These are phyloP conservation scores for Siniperca knerii DNA, from an alignment of 2,113 vertebrate genomes.

Conservation along the genomic window DNA sequence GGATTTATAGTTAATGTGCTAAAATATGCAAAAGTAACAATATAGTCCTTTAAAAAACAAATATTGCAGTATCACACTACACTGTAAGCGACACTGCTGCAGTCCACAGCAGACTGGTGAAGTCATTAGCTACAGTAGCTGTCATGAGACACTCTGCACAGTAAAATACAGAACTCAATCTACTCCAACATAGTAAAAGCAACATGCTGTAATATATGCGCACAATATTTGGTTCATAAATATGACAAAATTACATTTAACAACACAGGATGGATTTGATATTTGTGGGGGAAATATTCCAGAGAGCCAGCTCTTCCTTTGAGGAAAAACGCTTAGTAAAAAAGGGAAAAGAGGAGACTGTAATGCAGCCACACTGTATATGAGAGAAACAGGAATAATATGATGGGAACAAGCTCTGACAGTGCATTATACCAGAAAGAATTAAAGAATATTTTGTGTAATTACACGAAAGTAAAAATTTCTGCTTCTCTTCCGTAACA, in stretches of 20 bases:
- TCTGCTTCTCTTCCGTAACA: constrained; percentile 53
- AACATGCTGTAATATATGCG: constrained; percentile 38
- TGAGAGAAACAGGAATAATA: constrained; percentile 26
- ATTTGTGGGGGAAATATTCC: constrained; percentile 34
- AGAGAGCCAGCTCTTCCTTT: constrained; percentile 13
- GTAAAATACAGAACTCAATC: constrained; percentile 51
- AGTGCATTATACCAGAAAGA: constrained; percentile 28
- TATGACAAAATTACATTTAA: constrained; percentile 45
- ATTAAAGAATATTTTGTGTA: constrained; percentile 47
- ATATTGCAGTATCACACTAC: constrained; percentile 26
- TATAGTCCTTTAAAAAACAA: constrained; percentile 17
- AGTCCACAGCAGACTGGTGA: constrained; percentile 52
- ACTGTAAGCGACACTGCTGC: constrained; percentile 20
- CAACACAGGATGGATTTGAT: constrained; percentile 28
- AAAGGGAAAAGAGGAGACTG: constrained; percentile 7
- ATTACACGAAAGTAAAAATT: constrained; percentile 56
- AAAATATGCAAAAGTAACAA: background rate
- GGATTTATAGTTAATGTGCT: background rate
- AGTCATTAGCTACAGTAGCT: constrained; percentile 67
- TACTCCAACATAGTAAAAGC: constrained; percentile 47
- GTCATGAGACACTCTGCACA: constrained; percentile 52
- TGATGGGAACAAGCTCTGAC: constrained; percentile 47
- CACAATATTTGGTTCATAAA: constrained; percentile 50
- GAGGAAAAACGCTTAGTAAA: constrained; percentile 14
- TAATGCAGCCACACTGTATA: constrained; percentile 11